Percentiles rank a stretch among this genome's conserved stretches.
Conservation (phyloP, 2,888 invertebrate genomes). For the Tipula helvola region DNA sequence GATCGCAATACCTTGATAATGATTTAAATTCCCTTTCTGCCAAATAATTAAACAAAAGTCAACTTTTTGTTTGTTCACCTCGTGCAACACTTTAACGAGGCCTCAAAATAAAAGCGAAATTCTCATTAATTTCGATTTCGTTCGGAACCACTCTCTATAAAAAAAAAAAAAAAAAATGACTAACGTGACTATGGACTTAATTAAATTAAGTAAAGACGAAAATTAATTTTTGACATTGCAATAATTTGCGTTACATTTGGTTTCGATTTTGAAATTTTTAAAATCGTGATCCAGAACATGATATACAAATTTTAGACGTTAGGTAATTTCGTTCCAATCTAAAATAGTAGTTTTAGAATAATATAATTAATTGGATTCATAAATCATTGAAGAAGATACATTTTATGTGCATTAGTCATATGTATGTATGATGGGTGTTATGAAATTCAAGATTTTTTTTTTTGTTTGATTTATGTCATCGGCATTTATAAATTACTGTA, state of each 20-base stretch:
- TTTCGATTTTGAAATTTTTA: background rate
- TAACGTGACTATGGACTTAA: background rate
- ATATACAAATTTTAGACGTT: too few species aligned
- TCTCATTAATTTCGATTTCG: background rate
- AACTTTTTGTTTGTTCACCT: background rate
- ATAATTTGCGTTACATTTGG: background rate
- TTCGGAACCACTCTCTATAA: background rate
- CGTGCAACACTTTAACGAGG: background rate
- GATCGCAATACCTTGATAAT: background rate
- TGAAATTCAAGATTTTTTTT: background rate
- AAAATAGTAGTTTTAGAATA: background rate
- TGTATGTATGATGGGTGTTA: background rate
- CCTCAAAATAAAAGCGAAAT: background rate
- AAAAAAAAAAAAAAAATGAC: background rate
- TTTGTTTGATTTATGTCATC: background rate
- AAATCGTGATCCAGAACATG: background rate
- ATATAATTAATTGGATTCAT: background rate
- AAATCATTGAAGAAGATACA: background rate
- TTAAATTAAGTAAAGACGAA: too few species aligned
- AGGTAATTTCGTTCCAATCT: background rate
- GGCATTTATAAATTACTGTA: background rate
- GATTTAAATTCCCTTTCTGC: background rate
- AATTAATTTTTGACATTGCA: background rate
- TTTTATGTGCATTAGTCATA: background rate
- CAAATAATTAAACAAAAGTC: background rate